A percentile compares a stretch with the other conserved stretches of the same genome.
Evolutionary conservation across 1,140 invertebrate species (phyloP).

Genomic region (Drosophila jambulina): DNA sequence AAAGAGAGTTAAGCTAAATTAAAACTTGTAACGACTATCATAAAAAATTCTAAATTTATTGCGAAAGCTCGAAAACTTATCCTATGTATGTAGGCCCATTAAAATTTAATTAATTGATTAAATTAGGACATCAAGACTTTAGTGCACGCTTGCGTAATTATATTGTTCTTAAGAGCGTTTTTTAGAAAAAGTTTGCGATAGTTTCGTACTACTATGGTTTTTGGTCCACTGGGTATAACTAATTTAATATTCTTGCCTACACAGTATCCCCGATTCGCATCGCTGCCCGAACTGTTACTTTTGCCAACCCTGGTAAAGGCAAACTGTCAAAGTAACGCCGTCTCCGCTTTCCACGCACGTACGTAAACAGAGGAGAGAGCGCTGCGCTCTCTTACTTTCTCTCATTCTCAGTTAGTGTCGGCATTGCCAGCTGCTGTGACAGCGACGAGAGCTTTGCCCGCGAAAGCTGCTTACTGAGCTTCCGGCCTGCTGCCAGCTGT

Average conservation of each 20-base stretch:
- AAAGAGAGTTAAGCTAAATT: too few species aligned
- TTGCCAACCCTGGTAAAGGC: conserved; percentile 10
- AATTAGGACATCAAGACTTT: too few species aligned
- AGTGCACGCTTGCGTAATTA: too few species aligned
- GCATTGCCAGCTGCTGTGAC: conserved; percentile 46
- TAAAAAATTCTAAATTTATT: too few species aligned
- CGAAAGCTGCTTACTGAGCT: conserved; percentile 43
- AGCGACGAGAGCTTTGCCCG: neutral
- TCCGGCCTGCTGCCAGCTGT: conserved; percentile 19
- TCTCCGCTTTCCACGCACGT: conserved; percentile 22
- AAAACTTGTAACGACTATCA: too few species aligned
- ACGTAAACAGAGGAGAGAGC: conserved; percentile 52
- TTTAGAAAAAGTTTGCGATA: neutral
- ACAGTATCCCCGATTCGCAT: neutral
- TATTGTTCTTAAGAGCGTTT: too few species aligned
- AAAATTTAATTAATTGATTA: too few species aligned
- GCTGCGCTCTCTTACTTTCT: neutral
- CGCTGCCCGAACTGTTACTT: neutral
- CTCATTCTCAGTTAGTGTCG: neutral
- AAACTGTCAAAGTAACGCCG: conserved; percentile 37
- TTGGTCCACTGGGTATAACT: too few species aligned
- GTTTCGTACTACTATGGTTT: neutral
- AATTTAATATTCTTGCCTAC: too few species aligned
- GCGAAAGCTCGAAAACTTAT: too few species aligned
- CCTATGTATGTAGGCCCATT: too few species aligned